Evolutionary conservation across 2,888 invertebrate species (phyloP).

Genomic region (Linnaemya vulpina): DNA sequence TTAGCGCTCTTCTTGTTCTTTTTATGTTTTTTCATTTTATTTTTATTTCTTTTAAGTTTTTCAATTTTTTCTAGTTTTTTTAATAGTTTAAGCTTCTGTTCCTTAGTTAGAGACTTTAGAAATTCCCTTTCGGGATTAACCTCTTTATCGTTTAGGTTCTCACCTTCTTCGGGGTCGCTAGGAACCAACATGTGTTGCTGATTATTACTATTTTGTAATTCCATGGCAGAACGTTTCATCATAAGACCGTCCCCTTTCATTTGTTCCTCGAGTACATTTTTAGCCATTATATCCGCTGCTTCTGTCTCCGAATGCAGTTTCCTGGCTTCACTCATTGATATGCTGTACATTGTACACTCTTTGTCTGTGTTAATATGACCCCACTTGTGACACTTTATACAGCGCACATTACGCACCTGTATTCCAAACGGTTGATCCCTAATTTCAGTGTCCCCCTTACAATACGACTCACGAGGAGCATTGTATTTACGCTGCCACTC

Average conservation of each 20-base stretch:
- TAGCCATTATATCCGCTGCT: slow-evolving; percentile 87
- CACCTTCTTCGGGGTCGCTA: slow-evolving; percentile 83
- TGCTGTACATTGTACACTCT: slow-evolving; percentile 96
- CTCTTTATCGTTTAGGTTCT: slow-evolving; percentile 54
- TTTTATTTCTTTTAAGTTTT: slow-evolving; percentile 79
- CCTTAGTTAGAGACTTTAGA: slow-evolving; percentile 91
- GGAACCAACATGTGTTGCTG: slow-evolving; percentile 85
- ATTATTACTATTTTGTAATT: slow-evolving; percentile 84
- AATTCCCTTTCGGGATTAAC: slow-evolving; percentile 89
- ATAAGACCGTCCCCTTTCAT: slow-evolving; percentile 96
- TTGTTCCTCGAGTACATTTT: slow-evolving; percentile 91
- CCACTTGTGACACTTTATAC: slow-evolving; percentile 99
- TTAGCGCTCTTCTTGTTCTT: slow-evolving; percentile 77
- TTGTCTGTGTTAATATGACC: slow-evolving; percentile 93
- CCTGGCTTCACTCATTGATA: slow-evolving; percentile 91
- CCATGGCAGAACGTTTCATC: slow-evolving; percentile 90
- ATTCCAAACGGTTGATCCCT: slow-evolving; percentile 99
- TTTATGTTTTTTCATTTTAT: slow-evolving; percentile 77
- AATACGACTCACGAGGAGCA: slow-evolving; percentile 99
- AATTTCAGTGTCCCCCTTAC: slow-evolving; percentile 98
- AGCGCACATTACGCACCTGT: slow-evolving; percentile 97
- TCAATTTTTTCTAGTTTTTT: slow-evolving; percentile 90
- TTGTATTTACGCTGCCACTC: slow-evolving; percentile 99
- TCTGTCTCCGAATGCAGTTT: slow-evolving; percentile 87
- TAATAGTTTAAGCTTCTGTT: slow-evolving; percentile 95